Conservation (phyloP, 2,113 vertebrate species). For the Copsychus sechellarum region DNA sequence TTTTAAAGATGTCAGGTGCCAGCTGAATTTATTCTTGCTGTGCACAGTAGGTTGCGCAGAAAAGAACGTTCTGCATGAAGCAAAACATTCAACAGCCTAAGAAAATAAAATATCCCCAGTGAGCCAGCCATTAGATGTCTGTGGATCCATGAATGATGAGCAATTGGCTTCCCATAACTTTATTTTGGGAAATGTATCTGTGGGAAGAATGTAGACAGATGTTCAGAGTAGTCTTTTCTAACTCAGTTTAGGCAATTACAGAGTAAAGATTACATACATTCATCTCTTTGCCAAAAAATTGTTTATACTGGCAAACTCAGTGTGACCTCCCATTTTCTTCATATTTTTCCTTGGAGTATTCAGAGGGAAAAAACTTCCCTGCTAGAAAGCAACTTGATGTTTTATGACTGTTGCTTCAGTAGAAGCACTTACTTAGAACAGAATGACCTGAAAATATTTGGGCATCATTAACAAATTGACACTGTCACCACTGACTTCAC, state of each 20-base stretch:
- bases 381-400: background rate
- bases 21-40: background rate
- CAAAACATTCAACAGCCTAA: background rate
- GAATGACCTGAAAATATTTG: background rate
- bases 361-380: background rate
- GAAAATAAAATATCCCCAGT: slow-evolving; percentile 22
- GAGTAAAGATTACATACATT: slow-evolving; percentile 8
- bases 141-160: background rate
- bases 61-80: background rate
- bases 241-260: slow-evolving; percentile 3
- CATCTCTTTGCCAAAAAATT: slow-evolving; percentile 1
- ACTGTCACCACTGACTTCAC: background rate
- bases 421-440: background rate
- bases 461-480: background rate
- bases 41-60: background rate
- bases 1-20: background rate
- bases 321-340: background rate
- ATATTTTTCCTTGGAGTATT: background rate
- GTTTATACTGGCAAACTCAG: slow-evolving; percentile 1
- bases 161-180: background rate
- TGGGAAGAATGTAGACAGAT: slow-evolving; percentile 26
- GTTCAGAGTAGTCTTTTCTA: background rate
- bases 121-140: background rate
- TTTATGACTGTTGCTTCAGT: background rate
- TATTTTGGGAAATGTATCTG: slow-evolving; percentile 19